A percentile compares a stretch with the other conserved stretches of the same genome.
Evolutionary conservation across 2,888 invertebrate genomes (phyloP).

Genomic region (Mesodorylaimus sp.): DNA sequence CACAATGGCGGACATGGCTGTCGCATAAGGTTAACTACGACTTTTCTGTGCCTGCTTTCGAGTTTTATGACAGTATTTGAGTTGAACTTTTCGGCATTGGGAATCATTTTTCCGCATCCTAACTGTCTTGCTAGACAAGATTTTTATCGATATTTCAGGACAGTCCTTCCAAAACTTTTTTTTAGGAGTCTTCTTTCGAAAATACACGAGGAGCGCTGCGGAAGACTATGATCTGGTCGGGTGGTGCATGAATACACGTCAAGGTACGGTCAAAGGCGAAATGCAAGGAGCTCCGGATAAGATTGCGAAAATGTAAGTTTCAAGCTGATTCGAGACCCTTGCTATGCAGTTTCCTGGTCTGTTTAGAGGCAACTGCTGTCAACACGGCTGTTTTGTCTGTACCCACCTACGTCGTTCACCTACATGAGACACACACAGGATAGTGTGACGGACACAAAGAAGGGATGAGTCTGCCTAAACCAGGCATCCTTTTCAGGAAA

Average conservation of each 20-base stretch:
- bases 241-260: slow-evolving; percentile 11
- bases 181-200: slow-evolving; percentile 14
- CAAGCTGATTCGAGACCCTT: neutral
- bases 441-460: neutral
- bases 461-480: slow-evolving; percentile 1
- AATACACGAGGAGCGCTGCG: slow-evolving; percentile 9
- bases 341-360: neutral
- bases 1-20: too few species aligned
- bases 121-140: too few species aligned
- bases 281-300: neutral
- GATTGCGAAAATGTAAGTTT: slow-evolving; percentile 6
- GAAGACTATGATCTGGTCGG: slow-evolving; percentile 6
- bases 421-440: neutral
- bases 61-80: too few species aligned
- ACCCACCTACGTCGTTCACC: too few species aligned
- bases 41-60: too few species aligned
- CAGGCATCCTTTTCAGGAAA: slow-evolving; percentile 43
- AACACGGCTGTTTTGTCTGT: too few species aligned
- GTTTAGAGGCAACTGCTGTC: neutral
- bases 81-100: too few species aligned
- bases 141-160: too few species aligned
- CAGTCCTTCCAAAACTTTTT: too few species aligned
- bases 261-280: slow-evolving; percentile 9
- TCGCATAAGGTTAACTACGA: too few species aligned
- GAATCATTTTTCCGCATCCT: too few species aligned